phyloP scores from a whole-genome alignment of 2,888 invertebrate genomes.

The Oscheius myriophilus region DNA sequence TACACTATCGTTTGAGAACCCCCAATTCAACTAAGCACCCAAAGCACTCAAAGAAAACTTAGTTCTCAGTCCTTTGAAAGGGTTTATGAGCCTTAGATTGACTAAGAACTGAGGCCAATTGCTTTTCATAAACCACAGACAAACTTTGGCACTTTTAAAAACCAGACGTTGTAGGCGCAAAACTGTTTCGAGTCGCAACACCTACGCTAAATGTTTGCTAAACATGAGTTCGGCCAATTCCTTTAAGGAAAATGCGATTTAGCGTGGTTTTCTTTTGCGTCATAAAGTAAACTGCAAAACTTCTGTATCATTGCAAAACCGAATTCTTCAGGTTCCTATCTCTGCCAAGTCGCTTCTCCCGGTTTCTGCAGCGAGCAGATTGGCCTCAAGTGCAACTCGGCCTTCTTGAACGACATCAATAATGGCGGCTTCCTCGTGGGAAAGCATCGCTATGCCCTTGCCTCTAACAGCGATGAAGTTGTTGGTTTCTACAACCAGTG shows the following conservation, averaged over 20 bases:
- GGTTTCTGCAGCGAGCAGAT: slow-evolving; percentile 23
- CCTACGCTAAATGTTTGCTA: no score
- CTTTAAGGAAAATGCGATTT: no score
- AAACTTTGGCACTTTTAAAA: no score
- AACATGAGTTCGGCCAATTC: no score
- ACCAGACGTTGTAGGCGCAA: no score
- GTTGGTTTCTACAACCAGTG: slow-evolving; percentile 23
- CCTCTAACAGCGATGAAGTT: slow-evolving; percentile 27
- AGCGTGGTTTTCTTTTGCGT: no score
- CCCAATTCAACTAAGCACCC: no score
- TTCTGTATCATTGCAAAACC: no score
- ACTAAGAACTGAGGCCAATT: not conserved
- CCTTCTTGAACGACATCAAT: slow-evolving; percentile 26
- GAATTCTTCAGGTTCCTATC: slow-evolving; percentile 26
- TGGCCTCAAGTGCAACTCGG: slow-evolving; percentile 21
- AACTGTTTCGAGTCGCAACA: no score
- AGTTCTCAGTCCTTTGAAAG: not conserved
- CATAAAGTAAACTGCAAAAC: no score
- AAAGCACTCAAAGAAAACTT: not conserved
- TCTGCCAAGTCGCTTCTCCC: slow-evolving; percentile 16
- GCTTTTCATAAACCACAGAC: not conserved
- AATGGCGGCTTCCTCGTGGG: slow-evolving; percentile 5
- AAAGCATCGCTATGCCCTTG: slow-evolving; percentile 16
- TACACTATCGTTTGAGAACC: no score
- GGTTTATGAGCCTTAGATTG: not conserved